Evolutionary conservation across 1,140 invertebrate species (phyloP).

Genomic region (Myzus persicae): DNA sequence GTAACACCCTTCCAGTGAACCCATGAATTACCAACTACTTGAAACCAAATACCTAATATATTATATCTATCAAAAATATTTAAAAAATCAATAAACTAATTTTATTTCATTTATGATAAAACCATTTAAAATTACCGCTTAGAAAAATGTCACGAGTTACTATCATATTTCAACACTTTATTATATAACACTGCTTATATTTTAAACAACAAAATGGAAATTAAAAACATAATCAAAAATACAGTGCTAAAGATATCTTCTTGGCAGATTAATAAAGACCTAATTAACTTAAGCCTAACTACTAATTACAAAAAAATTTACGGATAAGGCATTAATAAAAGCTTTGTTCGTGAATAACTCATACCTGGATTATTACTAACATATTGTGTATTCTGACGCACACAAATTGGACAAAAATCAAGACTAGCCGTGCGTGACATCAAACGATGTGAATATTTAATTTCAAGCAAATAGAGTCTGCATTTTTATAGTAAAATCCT

Average conservation of each 20-base stretch:
- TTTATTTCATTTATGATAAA: neutral
- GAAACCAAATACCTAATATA: neutral
- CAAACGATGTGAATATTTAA: neutral
- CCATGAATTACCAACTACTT: neutral
- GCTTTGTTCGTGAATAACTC: neutral
- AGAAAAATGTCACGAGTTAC: no score
- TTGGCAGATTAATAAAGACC: neutral
- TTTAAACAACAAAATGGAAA: neutral
- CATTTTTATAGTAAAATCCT: neutral
- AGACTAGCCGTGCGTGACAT: neutral
- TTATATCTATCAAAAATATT: neutral
- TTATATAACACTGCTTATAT: neutral
- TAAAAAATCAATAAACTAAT: neutral
- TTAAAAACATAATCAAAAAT: neutral
- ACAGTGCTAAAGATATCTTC: neutral
- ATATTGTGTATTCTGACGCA: neutral
- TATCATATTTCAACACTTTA: neutral
- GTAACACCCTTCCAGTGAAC: neutral
- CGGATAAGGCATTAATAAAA: neutral
- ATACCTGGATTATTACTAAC: neutral
- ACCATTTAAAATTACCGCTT: neutral
- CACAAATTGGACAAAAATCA: neutral
- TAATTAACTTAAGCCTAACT: neutral
- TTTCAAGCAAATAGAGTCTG: neutral
- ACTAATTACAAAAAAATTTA: neutral